Evolutionary conservation across 2,888 invertebrate genomes (phyloP).

Genomic region (Aethes cnicana): DNA sequence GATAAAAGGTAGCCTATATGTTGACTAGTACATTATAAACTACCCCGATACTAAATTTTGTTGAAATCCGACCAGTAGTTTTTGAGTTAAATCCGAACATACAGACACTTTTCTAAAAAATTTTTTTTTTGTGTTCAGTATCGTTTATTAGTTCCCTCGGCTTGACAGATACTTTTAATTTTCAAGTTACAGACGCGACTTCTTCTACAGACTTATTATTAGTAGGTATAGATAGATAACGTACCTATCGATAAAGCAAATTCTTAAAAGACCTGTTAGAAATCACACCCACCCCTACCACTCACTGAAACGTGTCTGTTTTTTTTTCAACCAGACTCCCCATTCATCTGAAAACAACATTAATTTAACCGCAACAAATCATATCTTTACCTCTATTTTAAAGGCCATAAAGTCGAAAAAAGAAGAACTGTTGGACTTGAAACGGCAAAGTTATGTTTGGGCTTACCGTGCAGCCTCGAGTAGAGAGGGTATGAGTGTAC

Average conservation of each 20-base stretch:
- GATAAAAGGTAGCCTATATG: too few species aligned
- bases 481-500: constrained; percentile 51
- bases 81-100: too few species aligned
- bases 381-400: constrained; percentile 26
- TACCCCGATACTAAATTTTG: too few species aligned
- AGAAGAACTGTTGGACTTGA: constrained; percentile 4
- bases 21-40: too few species aligned
- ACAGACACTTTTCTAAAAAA: too few species aligned
- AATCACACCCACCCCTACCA: constrained; percentile 42
- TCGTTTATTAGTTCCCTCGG: too few species aligned
- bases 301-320: constrained; percentile 28
- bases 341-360: constrained; percentile 39
- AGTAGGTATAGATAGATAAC: too few species aligned
- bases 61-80: too few species aligned
- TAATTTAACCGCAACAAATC: constrained; percentile 23
- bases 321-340: constrained; percentile 24
- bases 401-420: constrained; percentile 35
- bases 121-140: too few species aligned
- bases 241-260: constrained; percentile 43
- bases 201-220: too few species aligned
- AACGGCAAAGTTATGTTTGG: constrained; percentile 19
- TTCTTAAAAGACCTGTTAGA: constrained; percentile 27
- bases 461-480: constrained; percentile 24
- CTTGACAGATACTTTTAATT: too few species aligned
- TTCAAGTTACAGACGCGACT: too few species aligned